Percentiles rank a stretch among this genome's conserved stretches.
Evolutionary conservation across 1,140 invertebrate genomes (phyloP).

Genomic region (Teleopsis dalmanni): DNA sequence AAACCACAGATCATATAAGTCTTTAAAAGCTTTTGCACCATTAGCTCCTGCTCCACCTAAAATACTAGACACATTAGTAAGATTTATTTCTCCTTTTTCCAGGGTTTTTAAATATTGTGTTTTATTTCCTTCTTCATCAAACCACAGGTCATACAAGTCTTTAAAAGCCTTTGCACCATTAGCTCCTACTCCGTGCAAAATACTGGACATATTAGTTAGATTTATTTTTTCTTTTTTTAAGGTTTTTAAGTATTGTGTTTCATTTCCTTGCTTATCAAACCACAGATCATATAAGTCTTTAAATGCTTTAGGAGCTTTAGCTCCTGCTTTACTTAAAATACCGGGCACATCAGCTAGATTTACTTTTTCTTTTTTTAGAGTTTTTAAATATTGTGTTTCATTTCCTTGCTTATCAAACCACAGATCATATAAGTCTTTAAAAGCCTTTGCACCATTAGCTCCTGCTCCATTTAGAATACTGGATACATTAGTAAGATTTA

Average conservation of each 20-base stretch:
- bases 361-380: conserved; percentile 15
- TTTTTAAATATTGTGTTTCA: conserved; percentile 20
- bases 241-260: conserved; percentile 19
- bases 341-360: conserved; percentile 19
- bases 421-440: conserved; percentile 17
- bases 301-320: conserved; percentile 16
- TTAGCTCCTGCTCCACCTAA: conserved; percentile 16
- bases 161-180: conserved; percentile 16
- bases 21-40: conserved; percentile 17
- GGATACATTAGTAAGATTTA: conserved; percentile 19
- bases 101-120: conserved; percentile 20
- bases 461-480: conserved; percentile 21
- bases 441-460: conserved; percentile 14
- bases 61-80: conserved; percentile 22
- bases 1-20: conserved; percentile 13
- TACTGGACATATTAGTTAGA: conserved; percentile 22
- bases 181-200: conserved; percentile 16
- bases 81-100: conserved; percentile 16
- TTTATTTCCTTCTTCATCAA: not conserved
- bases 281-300: conserved; percentile 15
- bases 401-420: conserved; percentile 21
- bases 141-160: conserved; percentile 15
- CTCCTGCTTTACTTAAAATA: conserved; percentile 18
- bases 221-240: conserved; percentile 16
- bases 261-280: conserved; percentile 12